Evolutionary conservation across 1,140 invertebrate genomes (phyloP), one percentile per base, ranked within the genome.

Genomic region (Thalassaphorura encarpata): DNA sequence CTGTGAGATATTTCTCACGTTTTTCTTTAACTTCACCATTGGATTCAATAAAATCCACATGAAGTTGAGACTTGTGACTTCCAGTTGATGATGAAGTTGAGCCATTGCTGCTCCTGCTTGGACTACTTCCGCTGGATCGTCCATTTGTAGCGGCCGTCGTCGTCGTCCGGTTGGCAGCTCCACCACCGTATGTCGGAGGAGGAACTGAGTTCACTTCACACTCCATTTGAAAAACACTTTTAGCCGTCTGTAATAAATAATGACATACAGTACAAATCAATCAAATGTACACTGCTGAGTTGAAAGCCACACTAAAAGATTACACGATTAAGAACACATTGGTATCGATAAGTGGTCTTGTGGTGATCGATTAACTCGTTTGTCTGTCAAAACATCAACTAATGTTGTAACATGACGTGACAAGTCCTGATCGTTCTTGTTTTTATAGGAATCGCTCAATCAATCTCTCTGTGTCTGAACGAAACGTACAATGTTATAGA

Each of bases 1-100:
- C 91, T 29, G 92, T 96, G 57, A 96, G 80, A 73, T 95, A 96
- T 73, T 94, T 93, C 72, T 94, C 89, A 31, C 87, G 75, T 19
- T 85, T 79, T 70, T 90, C 86, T 70, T 89, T 89, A 21, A 90
- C 83, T 74, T 86, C 79, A 24, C 83, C 84, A 71, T 88, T 88
- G 15, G 66, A 63, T 66, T 89, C 85, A 59, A 80, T 87, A 71
- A 92, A 91, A 69, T 88, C 88, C 53, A 91, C 88, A 67, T 89
- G 85, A 27, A 90, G 78, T 66, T 64, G 58, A 41, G 51, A 55
- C 47, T 61, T 61, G 18, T 31, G 29, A 31, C 50, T 49, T 19
- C 59, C 45, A 36, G 27, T 43, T 21, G 41, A 52, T 19, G 42
- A 16, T 36, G 49, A 27, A n/a, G n/a, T n/a, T n/a, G n/a, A 1